Base-by-base conservation (phyloP, 2,113 vertebrate species). In the Callocephalon fimbriatum region DNA sequence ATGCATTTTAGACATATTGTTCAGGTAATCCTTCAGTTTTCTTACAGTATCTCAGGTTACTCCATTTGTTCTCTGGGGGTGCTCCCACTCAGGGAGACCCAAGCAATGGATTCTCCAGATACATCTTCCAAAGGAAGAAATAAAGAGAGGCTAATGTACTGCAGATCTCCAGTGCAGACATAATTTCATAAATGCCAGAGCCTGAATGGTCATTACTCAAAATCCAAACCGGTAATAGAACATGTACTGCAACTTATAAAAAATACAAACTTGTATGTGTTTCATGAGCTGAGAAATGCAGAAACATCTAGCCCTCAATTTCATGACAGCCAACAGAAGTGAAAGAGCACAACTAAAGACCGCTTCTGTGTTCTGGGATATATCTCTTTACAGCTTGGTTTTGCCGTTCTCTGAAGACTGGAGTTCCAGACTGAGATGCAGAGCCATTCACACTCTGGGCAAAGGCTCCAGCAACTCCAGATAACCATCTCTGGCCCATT, bases 151-250 rank as follows among this genome's bases (percentile, higher is more conserved):
- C 27, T 87, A 59, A 88, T 5, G 19, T 70, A 63, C 27, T 23
- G 37, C 23, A 78, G 47, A 68, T 68, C n/a, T 93, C 51, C 84
- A 88, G 59, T 8, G 9, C 91, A 97, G 83, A 95, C 79, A 72
- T 84, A 63, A 91, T 88, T 97, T 97, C 73, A 77, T 75, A 97
- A 97, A 97, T 54, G 95, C 32, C 68, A 83, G 45, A 70, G 58
- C 86, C 82, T 90, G 87, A 79, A 88, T 21, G 13, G 85, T 86
- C 81, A 88, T 91, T 97, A 97, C 68, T 93, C 77, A 94, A 94
- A 96, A 97, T 67, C 79, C 67, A 97, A 97, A 98, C 50, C 96
- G 82, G 56, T 77, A 91, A 89, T 1, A 81, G 86, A 96, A 84
- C 37, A 88, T 6, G 15, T 44, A 78, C 26, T 77, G 76, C 3